phyloP scores from a whole-genome alignment of 2,888 invertebrate genomes.

The Antheraea yamamai region DNA sequence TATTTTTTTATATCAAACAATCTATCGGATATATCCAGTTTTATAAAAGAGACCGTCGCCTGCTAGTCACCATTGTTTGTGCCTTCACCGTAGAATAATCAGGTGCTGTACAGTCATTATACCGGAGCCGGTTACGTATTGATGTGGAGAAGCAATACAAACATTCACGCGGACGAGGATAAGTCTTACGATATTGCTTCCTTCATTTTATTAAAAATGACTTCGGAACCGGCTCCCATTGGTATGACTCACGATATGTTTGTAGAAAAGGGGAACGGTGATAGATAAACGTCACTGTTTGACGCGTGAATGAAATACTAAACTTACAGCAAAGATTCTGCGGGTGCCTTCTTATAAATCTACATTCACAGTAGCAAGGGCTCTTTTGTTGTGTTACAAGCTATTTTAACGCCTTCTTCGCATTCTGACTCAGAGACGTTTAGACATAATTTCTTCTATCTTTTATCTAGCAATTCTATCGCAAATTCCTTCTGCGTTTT shows the following conservation, averaged over 20 bases:
- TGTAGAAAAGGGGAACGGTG: conserved; percentile 24
- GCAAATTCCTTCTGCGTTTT: not conserved
- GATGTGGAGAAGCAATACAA: conserved; percentile 16
- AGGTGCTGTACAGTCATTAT: conserved; percentile 7
- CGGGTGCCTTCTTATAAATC: not conserved
- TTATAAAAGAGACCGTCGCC: not conserved
- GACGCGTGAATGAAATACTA: conserved; percentile 30
- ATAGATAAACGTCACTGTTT: conserved; percentile 32
- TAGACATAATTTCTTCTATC: not conserved
- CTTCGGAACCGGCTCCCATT: conserved; percentile 35
- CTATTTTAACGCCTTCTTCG: not conserved
- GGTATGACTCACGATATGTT: conserved; percentile 38
- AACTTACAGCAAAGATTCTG: conserved; percentile 14
- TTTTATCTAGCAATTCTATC: not conserved
- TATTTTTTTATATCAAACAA: not conserved
- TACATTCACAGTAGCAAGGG: not conserved
- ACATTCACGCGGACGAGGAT: conserved; percentile 28
- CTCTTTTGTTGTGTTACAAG: not conserved
- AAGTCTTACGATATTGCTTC: conserved; percentile 36
- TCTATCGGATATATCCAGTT: not conserved
- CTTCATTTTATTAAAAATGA: conserved; percentile 34
- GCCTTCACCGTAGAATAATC: not conserved
- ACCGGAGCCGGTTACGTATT: not conserved
- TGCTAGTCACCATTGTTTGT: not conserved
- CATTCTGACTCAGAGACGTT: not conserved